Base-by-base conservation (phyloP, 2,888 invertebrate genomes). In the Rhabditoides inermis region DNA sequence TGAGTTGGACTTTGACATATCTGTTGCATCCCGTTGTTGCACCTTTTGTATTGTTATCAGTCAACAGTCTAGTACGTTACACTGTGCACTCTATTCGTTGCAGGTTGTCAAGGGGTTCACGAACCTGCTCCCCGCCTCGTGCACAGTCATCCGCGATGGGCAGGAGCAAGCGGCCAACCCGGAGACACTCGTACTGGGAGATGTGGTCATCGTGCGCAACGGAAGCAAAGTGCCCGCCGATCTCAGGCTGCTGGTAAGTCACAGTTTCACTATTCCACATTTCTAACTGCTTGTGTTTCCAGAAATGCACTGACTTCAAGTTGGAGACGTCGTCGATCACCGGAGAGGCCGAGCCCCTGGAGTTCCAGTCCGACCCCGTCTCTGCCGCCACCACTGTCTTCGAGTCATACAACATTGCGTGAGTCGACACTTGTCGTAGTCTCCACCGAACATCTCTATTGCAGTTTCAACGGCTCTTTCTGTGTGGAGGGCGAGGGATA, bases 401-500 rank as follows among this genome's bases (percentile, higher is more conserved):
- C 49, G 63, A 64, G 30, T 53, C 56, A 18, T 56, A 60, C 56
- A 64, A 64, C 48, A 55, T 64, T 22, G 63, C 61, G 1, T n/a
- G n/a, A n/a, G n/a, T n/a, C n/a, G n/a, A n/a, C n/a, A n/a, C n/a
- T 48, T 46, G n/a, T n/a, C n/a, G n/a, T n/a, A n/a, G n/a, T n/a
- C n/a, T n/a, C n/a, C n/a, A n/a, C n/a, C n/a, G n/a, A n/a, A n/a
- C n/a, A n/a, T n/a, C n/a, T n/a, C n/a, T n/a, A n/a, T n/a, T n/a
- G n/a, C n/a, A n/a, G n/a, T n/a, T 61, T 62, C 55, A 62, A 70
- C 50, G 68, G 70, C 23, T 65, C 65, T 0, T 60, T 68, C 45
- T 70, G 70, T 53, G 70, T 70, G 23, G 70, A 70, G 23, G 70
- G 70, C 23, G 70, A 70, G 37, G 70, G 66, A 41, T 58, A 63